phyloP scores from a whole-genome alignment of 1,140 invertebrate genomes.

The Leptopilina clavipes region DNA sequence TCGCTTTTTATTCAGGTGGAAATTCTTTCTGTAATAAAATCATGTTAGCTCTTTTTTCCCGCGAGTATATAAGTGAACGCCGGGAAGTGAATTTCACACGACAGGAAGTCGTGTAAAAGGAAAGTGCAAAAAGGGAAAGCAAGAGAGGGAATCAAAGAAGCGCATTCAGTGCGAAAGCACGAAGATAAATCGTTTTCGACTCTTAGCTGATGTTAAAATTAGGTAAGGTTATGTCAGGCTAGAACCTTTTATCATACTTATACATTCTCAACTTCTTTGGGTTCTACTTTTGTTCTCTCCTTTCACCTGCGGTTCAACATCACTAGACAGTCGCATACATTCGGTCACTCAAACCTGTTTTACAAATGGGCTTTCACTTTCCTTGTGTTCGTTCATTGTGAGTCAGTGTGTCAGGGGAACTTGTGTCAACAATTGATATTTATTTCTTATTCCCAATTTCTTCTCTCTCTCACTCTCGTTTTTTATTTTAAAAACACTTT shows the following conservation, averaged over 20 bases:
- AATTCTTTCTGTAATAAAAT: no score
- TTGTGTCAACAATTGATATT: slow-evolving; percentile 3
- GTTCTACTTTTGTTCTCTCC: background rate
- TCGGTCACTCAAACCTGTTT: slow-evolving; percentile 49
- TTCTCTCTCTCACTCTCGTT: no score
- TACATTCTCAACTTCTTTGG: background rate
- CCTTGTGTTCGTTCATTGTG: slow-evolving; percentile 53
- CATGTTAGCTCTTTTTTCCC: no score
- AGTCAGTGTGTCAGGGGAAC: slow-evolving; percentile 53
- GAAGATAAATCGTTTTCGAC: background rate
- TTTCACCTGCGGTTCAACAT: slow-evolving; percentile 31
- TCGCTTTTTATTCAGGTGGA: no score
- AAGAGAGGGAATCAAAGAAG: background rate
- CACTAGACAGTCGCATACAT: slow-evolving; percentile 42
- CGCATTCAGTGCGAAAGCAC: background rate
- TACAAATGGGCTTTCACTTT: slow-evolving; percentile 61
- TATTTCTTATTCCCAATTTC: background rate
- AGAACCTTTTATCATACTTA: background rate
- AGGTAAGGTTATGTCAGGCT: slow-evolving; percentile 21
- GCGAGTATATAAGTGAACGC: background rate
- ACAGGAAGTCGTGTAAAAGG: slow-evolving; percentile 1
- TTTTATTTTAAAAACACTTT: no score
- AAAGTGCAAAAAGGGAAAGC: slow-evolving; percentile 4
- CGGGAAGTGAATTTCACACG: background rate
- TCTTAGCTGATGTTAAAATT: background rate